phyloP scores from a whole-genome alignment of 2,113 vertebrate species.

The Strix uralensis region DNA sequence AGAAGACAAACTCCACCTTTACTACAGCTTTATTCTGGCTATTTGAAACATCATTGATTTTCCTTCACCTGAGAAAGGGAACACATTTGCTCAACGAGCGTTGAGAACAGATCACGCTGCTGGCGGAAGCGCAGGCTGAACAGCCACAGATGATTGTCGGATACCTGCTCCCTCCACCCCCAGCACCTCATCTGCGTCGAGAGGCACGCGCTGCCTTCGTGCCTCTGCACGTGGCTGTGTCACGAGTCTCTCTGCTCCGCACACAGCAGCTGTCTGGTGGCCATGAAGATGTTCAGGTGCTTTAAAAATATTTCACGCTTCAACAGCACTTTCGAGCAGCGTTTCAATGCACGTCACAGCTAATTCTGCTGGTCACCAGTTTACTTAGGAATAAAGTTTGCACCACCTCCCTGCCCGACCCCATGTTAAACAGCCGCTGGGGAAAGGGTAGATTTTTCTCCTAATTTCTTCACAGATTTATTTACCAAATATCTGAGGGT shows the following conservation, averaged over 20 bases:
- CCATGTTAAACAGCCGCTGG: neutral
- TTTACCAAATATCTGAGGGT: neutral
- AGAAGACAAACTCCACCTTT: neutral
- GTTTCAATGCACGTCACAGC: fast-evolving
- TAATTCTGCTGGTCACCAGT: neutral
- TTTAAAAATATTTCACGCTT: neutral
- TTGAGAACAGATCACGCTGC: neutral
- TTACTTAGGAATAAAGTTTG: fast-evolving
- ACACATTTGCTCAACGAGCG: neutral
- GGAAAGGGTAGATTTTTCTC: neutral
- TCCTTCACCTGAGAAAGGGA: neutral
- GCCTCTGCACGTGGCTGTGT: fast-evolving
- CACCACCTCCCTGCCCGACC: neutral
- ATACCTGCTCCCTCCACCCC: neutral
- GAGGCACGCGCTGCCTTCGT: fast-evolving
- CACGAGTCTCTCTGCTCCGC: fast-evolving
- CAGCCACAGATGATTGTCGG: too few relatives aligned
- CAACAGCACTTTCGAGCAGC: neutral
- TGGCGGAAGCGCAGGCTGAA: neutral
- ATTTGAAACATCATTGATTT: neutral
- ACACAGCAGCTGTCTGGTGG: neutral
- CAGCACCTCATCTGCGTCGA: fast-evolving
- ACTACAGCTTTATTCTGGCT: fast-evolving
- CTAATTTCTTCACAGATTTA: too few relatives aligned
- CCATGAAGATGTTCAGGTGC: fast-evolving